Conservation (phyloP, 2,888 invertebrate genomes). For the Brachyptera risi region DNA sequence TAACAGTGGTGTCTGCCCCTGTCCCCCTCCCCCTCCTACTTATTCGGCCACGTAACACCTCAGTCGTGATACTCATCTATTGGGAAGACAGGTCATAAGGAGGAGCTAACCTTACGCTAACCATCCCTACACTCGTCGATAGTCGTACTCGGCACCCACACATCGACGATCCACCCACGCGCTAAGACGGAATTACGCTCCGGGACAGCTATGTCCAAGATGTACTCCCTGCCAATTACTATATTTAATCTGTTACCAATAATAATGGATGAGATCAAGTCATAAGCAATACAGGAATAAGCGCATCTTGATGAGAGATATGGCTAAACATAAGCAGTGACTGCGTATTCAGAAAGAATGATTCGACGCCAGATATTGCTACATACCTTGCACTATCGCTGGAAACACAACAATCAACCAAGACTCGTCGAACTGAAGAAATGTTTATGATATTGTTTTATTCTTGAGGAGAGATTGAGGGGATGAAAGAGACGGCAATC, state of each 20-base stretch:
- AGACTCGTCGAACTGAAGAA: not conserved
- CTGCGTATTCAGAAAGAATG: not conserved
- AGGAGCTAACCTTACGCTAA: constrained; percentile 2
- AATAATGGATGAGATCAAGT: not conserved
- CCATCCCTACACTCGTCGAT: not conserved
- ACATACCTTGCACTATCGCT: not conserved
- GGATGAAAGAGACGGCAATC: not conserved
- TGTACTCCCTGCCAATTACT: not conserved
- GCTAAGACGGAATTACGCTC: not conserved
- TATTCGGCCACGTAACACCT: not conserved
- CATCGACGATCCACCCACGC: not conserved
- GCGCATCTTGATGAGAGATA: not conserved
- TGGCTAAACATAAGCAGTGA: too few species aligned
- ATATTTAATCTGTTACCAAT: not conserved
- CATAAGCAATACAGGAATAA: not conserved
- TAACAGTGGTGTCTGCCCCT: not conserved
- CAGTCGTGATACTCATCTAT: not conserved
- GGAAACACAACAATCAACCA: not conserved
- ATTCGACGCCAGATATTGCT: not conserved
- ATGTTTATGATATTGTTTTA: not conserved
- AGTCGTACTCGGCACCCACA: not conserved
- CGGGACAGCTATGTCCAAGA: too few species aligned
- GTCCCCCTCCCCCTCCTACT: not conserved
- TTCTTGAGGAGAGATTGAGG: not conserved
- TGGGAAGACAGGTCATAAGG: constrained; percentile 14